Evolutionary conservation across 30 jellyfish, hydroid and myxozoan genomes (phyloP), one percentile per base, ranked within the genome.

Genomic region (Nemopilema nomurai): DNA sequence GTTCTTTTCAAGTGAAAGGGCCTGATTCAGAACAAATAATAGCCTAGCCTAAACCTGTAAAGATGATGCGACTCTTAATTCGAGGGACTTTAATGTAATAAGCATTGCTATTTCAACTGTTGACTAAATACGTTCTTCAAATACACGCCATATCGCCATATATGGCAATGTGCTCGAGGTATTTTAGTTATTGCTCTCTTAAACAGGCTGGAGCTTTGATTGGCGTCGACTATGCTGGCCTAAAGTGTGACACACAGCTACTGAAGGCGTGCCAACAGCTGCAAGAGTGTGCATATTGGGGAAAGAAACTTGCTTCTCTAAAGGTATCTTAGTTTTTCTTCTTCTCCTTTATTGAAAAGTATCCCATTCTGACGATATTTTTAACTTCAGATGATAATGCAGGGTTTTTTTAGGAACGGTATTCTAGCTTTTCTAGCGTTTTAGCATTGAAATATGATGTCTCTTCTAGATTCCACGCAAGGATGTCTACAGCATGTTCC

Each of bases 281-380:
- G 18, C 91, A 82, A 65, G 90, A 89, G 25, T 76, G 96, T 57
- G 96, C 96, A 1, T 72, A 81, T 67, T 94, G 99, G 99, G 99
- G 99, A 24, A 78, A 77, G 79, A 85, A 86, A 66, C 83, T 94
- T 53, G 92, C 79, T 17, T 6, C 76, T 24, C 89, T 94, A 16
- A 79, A 90, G 91, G 99, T 94, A 94, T 22, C 82, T 41, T 0
- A 18, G 21, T 27, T 7, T 69, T 16, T 22, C 1, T 0, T 20
- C 18, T 28, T 69, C 28, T 86, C 32, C 80, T 88, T 33, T 19
- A 25, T 23, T 79, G 78, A 22, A 68, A 79, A 71, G 96, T 86
- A 85, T 30, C 81, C 22, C 1, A n/a, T 0, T 0, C 67, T 69
- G 16, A 7, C 4, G 4, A 7, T 17, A 19, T 69, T 29, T 22